A percentile compares a stretch with the other conserved stretches of the same genome.
Conservation (phyloP, 2,113 vertebrate genomes). For the Miniopterus natalensis region DNA sequence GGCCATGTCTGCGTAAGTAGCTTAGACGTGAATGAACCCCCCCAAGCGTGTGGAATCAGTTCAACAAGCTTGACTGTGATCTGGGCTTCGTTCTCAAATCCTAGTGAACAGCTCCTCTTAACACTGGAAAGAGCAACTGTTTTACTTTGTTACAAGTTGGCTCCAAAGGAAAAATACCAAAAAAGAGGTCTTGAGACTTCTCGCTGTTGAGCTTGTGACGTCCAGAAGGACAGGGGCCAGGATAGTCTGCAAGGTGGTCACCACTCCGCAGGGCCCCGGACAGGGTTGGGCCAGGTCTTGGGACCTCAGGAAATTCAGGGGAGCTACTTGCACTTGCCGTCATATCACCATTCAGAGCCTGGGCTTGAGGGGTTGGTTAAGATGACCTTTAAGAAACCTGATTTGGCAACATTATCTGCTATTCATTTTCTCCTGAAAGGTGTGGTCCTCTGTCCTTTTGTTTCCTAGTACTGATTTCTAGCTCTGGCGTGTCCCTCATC, state of each 20-base stretch:
- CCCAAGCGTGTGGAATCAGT: neutral
- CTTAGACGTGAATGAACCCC: conserved; percentile 71
- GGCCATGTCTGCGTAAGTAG: conserved; percentile 33
- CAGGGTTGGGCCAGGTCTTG: neutral
- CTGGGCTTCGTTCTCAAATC: conserved; percentile 23
- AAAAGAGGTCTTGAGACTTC: neutral
- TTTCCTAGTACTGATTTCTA: neutral
- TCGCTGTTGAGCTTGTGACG: neutral
- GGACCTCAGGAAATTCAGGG: neutral
- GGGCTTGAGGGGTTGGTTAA: no score
- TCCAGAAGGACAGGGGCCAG: neutral
- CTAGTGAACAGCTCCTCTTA: neutral
- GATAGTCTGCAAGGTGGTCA: no score
- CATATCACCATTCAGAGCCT: neutral
- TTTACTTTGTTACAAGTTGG: neutral
- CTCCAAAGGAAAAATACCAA: neutral
- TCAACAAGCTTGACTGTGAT: neutral
- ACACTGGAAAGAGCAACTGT: neutral
- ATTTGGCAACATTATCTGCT: neutral
- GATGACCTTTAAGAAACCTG: neutral
- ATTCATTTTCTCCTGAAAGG: neutral
- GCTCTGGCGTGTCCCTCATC: neutral
- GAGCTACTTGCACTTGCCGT: neutral
- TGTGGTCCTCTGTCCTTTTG: neutral
- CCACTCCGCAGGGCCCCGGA: neutral